Evolutionary conservation across 2,113 vertebrate genomes (phyloP).

Genomic region (Grantiella picta): DNA sequence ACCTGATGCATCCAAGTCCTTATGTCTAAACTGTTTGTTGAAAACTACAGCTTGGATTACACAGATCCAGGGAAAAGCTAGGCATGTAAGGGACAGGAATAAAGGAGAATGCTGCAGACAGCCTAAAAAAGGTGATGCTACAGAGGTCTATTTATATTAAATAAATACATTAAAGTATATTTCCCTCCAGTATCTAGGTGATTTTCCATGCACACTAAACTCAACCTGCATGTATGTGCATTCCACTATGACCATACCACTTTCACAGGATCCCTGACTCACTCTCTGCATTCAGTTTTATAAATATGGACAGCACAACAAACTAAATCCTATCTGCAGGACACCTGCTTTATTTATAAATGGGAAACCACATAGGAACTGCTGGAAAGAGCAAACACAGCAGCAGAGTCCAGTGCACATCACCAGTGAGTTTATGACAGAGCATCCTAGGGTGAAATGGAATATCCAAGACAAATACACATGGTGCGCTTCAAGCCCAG

Average conservation of each 20-base stretch:
- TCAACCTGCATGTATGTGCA: not conserved
- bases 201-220: not conserved
- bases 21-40: not conserved
- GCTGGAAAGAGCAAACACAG: not conserved
- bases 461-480: not conserved
- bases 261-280: not conserved
- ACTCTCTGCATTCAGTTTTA: not conserved
- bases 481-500: not conserved
- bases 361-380: not conserved
- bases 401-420: not conserved
- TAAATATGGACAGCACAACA: not conserved
- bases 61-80: not conserved
- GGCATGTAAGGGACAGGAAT: not conserved
- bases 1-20: not conserved
- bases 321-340: not conserved
- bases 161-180: not conserved
- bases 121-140: not conserved
- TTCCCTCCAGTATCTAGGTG: not conserved
- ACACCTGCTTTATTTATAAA: not conserved
- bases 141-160: not conserved
- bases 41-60: not conserved
- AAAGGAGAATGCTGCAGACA: not conserved
- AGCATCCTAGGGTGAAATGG: not conserved
- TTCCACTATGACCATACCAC: not conserved
- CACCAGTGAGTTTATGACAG: not conserved